A percentile compares a stretch with the other conserved stretches of the same genome.
phyloP scores from a whole-genome alignment of 2,113 vertebrate genomes.

The Hippocampus guttulatus region DNA sequence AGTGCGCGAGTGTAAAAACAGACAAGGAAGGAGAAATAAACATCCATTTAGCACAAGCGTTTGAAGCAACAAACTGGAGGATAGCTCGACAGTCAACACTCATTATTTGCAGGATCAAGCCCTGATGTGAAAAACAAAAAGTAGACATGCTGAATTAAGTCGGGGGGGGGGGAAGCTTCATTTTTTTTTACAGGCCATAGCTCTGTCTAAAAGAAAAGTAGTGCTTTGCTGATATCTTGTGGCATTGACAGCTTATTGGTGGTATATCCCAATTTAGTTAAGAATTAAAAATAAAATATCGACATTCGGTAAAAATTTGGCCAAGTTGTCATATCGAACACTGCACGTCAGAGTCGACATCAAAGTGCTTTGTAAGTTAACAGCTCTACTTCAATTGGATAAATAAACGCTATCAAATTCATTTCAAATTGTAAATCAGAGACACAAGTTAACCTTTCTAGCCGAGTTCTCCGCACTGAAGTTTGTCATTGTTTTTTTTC shows the following conservation, averaged over 20 bases:
- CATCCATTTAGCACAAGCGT: constrained; percentile 14
- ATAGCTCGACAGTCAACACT: background rate
- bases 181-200: background rate
- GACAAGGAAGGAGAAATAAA: constrained; percentile 26
- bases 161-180: background rate
- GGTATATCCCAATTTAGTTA: no score
- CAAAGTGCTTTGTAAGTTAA: no score
- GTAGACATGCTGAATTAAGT: background rate
- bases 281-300: no score
- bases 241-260: background rate
- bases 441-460: no score
- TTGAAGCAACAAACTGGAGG: constrained; percentile 2
- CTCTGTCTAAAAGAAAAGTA: background rate
- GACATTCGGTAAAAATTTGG: no score
- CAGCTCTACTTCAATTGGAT: no score
- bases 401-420: no score
- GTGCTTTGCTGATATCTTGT: background rate
- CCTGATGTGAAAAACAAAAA: background rate
- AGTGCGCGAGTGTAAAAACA: constrained; percentile 31
- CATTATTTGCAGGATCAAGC: background rate
- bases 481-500: no score
- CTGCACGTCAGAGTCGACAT: no score
- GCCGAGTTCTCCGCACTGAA: no score
- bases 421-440: no score
- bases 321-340: no score